These are phyloP conservation scores for Macquaria australasica DNA, from an alignment of 2,113 vertebrate species.

Conservation along the genomic window DNA sequence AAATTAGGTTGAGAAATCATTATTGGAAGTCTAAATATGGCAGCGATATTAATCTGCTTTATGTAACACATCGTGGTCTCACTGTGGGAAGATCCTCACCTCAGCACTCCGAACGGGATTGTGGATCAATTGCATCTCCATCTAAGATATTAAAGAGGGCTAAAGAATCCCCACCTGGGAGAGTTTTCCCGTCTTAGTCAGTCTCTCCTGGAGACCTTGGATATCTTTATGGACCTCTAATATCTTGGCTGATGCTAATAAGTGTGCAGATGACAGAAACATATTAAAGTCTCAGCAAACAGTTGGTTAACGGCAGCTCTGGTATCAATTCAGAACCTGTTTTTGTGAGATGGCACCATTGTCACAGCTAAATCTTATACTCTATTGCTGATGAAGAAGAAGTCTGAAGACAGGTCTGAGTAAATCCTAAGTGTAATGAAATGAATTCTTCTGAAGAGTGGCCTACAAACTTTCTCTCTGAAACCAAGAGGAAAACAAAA, in stretches of 20 bases:
- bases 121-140: slow-evolving; percentile 71
- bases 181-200: slow-evolving; percentile 50
- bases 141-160: slow-evolving; percentile 73
- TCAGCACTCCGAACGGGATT: slow-evolving; percentile 51
- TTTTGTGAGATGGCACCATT: slow-evolving; percentile 10
- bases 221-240: slow-evolving; percentile 46
- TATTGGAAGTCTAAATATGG: slow-evolving; percentile 53
- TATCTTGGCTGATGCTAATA: slow-evolving; percentile 58
- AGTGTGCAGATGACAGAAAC: slow-evolving; percentile 43
- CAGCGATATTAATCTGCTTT: slow-evolving; percentile 69
- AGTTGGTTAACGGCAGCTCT: slow-evolving; percentile 39
- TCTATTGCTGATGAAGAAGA: not conserved
- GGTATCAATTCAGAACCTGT: slow-evolving; percentile 24
- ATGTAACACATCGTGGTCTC: slow-evolving; percentile 45
- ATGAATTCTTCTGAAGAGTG: not conserved
- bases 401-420: not conserved
- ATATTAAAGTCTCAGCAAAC: slow-evolving; percentile 58
- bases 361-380: slow-evolving; percentile 12
- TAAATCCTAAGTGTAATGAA: not conserved
- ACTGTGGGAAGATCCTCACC: slow-evolving; percentile 77
- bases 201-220: slow-evolving; percentile 18
- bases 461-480: not conserved
- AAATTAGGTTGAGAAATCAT: slow-evolving; percentile 63
- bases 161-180: slow-evolving; percentile 56
- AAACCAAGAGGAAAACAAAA: not conserved